phyloP scores from a whole-genome alignment of 2,797 vertebrate genomes.

The Sparidentex hasta region DNA sequence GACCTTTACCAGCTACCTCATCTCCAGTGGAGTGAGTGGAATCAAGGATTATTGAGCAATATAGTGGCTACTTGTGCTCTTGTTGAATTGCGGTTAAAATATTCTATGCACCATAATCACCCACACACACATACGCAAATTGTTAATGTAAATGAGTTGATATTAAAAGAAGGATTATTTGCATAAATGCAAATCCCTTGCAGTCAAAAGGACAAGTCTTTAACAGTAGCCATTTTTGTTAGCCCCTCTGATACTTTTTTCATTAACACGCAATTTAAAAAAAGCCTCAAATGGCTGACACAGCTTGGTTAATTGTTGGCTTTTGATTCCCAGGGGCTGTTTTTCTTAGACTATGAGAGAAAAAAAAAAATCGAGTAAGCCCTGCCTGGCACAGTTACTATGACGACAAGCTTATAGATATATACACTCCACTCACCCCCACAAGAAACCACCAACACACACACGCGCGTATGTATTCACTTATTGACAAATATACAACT shows the following conservation, averaged over 20 bases:
- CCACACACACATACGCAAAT: slow-evolving; percentile 4
- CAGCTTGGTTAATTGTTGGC: slow-evolving; percentile 63
- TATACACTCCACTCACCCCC: slow-evolving; percentile 36
- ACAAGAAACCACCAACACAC: slow-evolving; percentile 27
- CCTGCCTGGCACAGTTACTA: slow-evolving; percentile 66
- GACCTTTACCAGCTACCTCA: slow-evolving; percentile 67
- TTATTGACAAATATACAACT: slow-evolving; percentile 41
- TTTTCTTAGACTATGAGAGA: slow-evolving; percentile 51
- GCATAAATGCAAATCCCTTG: slow-evolving; percentile 51
- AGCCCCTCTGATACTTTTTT: slow-evolving; percentile 53
- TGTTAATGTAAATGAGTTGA: slow-evolving; percentile 42
- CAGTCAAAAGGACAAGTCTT: slow-evolving; percentile 10
- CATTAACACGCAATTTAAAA: slow-evolving; percentile 56
- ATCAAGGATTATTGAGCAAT: slow-evolving; percentile 50
- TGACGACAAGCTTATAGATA: slow-evolving; percentile 76
- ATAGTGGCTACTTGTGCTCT: slow-evolving; percentile 34
- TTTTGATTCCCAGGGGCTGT: slow-evolving; percentile 56
- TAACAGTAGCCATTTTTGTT: slow-evolving; percentile 26
- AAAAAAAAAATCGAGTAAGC: slow-evolving; percentile 36
- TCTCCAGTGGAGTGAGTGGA: slow-evolving; percentile 50
- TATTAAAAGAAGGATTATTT: slow-evolving; percentile 46
- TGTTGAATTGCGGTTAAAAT: slow-evolving; percentile 35
- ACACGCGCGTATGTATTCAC: slow-evolving; percentile 10
- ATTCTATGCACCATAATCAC: slow-evolving; percentile 9
- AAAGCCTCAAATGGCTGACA: slow-evolving; percentile 54